A percentile compares a stretch with the other conserved stretches of the same genome.
phyloP scores from a whole-genome alignment of 2,888 invertebrate species.

The Listrodromus nycthemerus region DNA sequence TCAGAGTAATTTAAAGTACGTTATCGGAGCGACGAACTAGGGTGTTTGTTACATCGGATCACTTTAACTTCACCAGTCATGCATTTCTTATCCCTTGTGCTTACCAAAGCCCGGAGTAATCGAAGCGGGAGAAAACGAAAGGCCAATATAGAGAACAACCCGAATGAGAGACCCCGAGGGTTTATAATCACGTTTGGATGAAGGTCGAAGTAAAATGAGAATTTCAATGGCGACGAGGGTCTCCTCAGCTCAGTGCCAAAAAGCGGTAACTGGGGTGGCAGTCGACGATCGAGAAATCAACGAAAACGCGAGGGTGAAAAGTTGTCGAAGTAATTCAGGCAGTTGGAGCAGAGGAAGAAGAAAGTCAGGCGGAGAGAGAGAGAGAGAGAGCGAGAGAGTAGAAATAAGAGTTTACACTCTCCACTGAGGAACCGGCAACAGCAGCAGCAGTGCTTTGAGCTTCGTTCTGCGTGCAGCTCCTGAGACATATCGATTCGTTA shows the following conservation, averaged over 20 bases:
- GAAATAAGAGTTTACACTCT: slow-evolving; percentile 51
- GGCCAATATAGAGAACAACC: slow-evolving; percentile 9
- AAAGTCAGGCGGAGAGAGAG: slow-evolving; percentile 20
- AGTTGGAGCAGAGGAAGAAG: slow-evolving; percentile 21
- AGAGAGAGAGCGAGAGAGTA: slow-evolving; percentile 15
- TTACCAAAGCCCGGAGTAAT: background rate
- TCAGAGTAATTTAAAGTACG: no score
- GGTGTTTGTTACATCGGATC: no score
- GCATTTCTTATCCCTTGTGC: background rate
- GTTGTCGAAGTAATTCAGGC: slow-evolving; percentile 62
- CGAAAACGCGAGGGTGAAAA: slow-evolving; percentile 37
- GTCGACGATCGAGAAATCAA: slow-evolving; percentile 46
- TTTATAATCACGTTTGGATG: slow-evolving; percentile 47
- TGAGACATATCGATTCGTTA: slow-evolving; percentile 54
- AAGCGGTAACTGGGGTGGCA: slow-evolving; percentile 32
- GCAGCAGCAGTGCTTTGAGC: slow-evolving; percentile 22
- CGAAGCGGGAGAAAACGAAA: background rate
- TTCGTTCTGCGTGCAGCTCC: slow-evolving; percentile 17
- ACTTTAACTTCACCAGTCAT: background rate
- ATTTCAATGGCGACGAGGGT: slow-evolving; percentile 57
- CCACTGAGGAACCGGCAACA: slow-evolving; percentile 32
- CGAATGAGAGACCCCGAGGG: slow-evolving; percentile 18
- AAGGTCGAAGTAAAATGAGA: slow-evolving; percentile 55
- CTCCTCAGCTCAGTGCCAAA: slow-evolving; percentile 14
- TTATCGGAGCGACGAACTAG: no score